These are phyloP conservation scores for Edolisoma coerulescens DNA, from an alignment of 2,113 vertebrate genomes.

Conservation along the genomic window DNA sequence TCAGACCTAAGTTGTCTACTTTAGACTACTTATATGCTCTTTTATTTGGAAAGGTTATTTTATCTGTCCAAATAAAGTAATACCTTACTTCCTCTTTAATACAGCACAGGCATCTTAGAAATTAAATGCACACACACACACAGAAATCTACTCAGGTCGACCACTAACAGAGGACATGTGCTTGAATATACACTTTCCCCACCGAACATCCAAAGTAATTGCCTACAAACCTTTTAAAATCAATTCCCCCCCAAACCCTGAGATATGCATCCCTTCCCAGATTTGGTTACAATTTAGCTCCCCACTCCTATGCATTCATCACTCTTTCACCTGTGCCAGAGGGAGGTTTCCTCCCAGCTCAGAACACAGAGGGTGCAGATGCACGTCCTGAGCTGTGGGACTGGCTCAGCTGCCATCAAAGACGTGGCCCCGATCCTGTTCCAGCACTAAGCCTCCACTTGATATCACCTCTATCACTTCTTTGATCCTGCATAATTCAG, in stretches of 20 bases:
- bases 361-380: neutral
- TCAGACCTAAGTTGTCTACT: neutral
- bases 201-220: neutral
- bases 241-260: no score
- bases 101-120: neutral
- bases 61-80: neutral
- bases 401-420: neutral
- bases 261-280: neutral
- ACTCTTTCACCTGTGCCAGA: neutral
- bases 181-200: neutral
- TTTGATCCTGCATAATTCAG: neutral
- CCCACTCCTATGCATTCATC: neutral
- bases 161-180: fast-evolving
- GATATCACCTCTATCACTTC: neutral
- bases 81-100: neutral
- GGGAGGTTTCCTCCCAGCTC: neutral
- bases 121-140: neutral
- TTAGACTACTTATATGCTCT: neutral
- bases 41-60: neutral
- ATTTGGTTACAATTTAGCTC: neutral
- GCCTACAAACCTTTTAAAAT: neutral
- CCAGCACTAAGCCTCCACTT: neutral
- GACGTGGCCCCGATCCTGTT: fast-evolving
- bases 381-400: neutral
- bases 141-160: neutral